Conservation (phyloP, 2,888 invertebrate genomes). For the Pandemis heparana region DNA sequence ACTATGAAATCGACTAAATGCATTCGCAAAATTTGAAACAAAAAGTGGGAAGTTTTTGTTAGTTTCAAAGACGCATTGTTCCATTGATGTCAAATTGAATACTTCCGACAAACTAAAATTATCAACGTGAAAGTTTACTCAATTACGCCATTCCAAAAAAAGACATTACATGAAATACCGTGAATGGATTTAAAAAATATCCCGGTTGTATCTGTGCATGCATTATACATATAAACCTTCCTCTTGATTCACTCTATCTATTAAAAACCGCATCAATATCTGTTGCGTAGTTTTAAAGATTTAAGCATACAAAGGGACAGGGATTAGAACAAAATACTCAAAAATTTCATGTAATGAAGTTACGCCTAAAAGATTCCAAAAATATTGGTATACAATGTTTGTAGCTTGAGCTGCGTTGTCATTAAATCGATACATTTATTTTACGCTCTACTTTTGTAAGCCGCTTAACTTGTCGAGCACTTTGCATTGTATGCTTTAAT, state of each 20-base stretch:
- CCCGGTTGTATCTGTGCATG: not conserved
- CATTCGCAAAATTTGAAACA: conserved; percentile 11
- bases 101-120: not conserved
- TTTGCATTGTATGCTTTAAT: not conserved
- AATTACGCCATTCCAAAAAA: not conserved
- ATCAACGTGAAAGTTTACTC: conserved; percentile 1
- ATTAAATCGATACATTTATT: not conserved
- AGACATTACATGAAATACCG: not conserved
- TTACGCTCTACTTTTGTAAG: not conserved
- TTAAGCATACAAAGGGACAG: no score
- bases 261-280: no score
- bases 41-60: conserved; percentile 11
- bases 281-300: no score
- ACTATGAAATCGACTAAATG: conserved; percentile 10
- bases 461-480: conserved; percentile 1
- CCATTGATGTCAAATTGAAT: not conserved
- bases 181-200: not conserved
- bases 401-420: not conserved
- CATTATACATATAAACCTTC: no score
- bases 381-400: no score
- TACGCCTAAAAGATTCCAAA: not conserved
- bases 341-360: not conserved
- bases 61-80: conserved; percentile 2
- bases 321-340: no score
- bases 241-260: no score